These are phyloP conservation scores for Pseudanteris insignis DNA, from an alignment of 2,888 invertebrate genomes.

Conservation along the genomic window DNA sequence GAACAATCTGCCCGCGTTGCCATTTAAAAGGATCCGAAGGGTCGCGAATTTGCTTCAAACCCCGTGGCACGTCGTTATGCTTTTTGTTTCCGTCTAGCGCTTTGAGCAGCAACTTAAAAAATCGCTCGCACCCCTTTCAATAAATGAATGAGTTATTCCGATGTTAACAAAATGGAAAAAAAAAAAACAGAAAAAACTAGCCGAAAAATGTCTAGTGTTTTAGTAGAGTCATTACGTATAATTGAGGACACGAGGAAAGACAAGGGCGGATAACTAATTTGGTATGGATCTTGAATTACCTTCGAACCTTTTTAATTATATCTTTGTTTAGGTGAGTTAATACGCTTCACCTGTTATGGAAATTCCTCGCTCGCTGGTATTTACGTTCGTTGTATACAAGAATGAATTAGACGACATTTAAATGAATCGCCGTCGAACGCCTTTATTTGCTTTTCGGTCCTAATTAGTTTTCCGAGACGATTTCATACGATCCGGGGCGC, in stretches of 20 bases:
- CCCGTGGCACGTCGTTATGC: background rate
- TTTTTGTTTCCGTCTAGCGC: constrained; percentile 22
- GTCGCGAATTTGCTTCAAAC: constrained; percentile 26
- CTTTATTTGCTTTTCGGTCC: constrained; percentile 26
- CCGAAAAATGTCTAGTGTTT: constrained; percentile 30
- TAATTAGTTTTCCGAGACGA: constrained; percentile 23
- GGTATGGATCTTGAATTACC: constrained; percentile 34
- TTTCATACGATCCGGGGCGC: constrained; percentile 16
- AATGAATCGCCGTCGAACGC: constrained; percentile 38
- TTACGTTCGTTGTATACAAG: constrained; percentile 35
- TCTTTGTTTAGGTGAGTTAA: constrained; percentile 40
- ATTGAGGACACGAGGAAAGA: constrained; percentile 38
- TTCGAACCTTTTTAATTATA: constrained; percentile 37
- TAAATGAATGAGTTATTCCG: constrained; percentile 43
- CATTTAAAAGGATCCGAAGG: constrained; percentile 29
- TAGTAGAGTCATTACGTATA: constrained; percentile 34
- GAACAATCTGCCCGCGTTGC: constrained; percentile 13
- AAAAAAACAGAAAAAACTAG: too few species aligned
- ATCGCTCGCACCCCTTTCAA: constrained; percentile 18
- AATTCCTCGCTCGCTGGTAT: constrained; percentile 32
- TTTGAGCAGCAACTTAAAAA: constrained; percentile 10
- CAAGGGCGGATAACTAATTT: constrained; percentile 38
- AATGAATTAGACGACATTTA: constrained; percentile 36
- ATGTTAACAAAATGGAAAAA: constrained; percentile 38
- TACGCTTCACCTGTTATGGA: constrained; percentile 38